Evolutionary conservation across 2,113 vertebrate species (phyloP).

Genomic region (Tyrannus savana): DNA sequence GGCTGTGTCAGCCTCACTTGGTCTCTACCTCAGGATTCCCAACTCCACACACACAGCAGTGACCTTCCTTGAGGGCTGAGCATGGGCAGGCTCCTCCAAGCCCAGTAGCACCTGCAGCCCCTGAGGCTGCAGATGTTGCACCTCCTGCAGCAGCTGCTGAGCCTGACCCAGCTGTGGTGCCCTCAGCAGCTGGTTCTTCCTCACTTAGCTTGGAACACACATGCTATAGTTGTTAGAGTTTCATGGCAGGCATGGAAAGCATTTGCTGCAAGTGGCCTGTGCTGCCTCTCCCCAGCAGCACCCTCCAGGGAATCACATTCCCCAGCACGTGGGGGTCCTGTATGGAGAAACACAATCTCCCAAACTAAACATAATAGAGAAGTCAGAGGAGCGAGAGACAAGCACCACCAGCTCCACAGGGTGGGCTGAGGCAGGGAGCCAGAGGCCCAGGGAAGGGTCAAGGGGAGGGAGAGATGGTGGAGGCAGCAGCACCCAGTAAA

Average conservation of each 20-base stretch:
- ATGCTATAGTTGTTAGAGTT: background rate
- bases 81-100: background rate
- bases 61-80: rapidly evolving
- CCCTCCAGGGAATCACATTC: background rate
- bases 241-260: background rate
- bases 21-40: rapidly evolving
- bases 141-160: background rate
- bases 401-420: background rate
- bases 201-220: rapidly evolving
- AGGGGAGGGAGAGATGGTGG: background rate
- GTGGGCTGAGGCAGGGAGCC: background rate
- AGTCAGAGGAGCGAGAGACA: background rate
- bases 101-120: background rate
- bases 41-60: rapidly evolving
- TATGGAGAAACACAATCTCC: background rate
- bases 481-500: background rate
- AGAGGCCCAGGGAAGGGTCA: background rate
- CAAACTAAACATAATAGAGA: background rate
- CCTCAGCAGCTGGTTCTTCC: background rate
- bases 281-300: background rate
- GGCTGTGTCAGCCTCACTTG: rapidly evolving
- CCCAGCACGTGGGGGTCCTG: background rate
- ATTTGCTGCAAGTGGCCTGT: background rate
- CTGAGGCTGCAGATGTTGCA: background rate
- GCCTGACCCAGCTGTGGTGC: background rate